These are phyloP conservation scores for Trichopria drosophilae DNA, from an alignment of 2,888 invertebrate genomes.

Conservation along the genomic window DNA sequence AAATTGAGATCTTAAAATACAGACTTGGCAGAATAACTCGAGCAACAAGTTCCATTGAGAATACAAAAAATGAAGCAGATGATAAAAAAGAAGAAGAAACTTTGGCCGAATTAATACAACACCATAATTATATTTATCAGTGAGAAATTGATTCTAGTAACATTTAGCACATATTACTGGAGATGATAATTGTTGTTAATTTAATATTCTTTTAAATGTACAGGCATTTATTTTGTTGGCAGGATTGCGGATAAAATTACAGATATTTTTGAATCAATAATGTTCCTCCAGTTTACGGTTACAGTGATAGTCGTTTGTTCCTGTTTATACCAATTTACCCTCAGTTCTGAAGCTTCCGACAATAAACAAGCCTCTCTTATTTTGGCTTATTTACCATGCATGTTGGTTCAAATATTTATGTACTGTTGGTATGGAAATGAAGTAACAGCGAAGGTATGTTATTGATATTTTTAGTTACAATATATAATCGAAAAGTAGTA, in stretches of 20 bases:
- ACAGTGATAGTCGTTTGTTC: conserved; percentile 2
- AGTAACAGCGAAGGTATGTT: conserved; percentile 1
- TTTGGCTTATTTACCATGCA: conserved; percentile 4
- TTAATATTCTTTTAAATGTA: too few species aligned
- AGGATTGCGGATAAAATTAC: too few species aligned
- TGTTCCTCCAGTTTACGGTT: conserved; percentile 3
- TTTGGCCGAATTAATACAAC: too few species aligned
- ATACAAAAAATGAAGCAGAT: too few species aligned
- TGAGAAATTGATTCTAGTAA: too few species aligned
- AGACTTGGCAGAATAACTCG: neutral
- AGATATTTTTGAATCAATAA: neutral
- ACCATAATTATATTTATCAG: too few species aligned
- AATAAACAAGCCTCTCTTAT: neutral
- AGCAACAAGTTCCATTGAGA: neutral
- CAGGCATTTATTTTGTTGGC: too few species aligned
- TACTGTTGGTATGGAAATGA: conserved; percentile 7
- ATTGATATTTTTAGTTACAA: conserved; percentile 1
- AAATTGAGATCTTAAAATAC: conserved; percentile 2
- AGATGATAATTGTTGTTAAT: too few species aligned
- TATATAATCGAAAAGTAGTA: conserved; percentile 22
- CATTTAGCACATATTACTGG: too few species aligned
- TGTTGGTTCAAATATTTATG: conserved; percentile 8
- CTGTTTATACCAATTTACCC: conserved; percentile 7
- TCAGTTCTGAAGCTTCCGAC: neutral
- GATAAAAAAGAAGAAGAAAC: too few species aligned